Evolutionary conservation across 1,140 invertebrate species (phyloP).

Genomic region (Leptinotarsa texana): DNA sequence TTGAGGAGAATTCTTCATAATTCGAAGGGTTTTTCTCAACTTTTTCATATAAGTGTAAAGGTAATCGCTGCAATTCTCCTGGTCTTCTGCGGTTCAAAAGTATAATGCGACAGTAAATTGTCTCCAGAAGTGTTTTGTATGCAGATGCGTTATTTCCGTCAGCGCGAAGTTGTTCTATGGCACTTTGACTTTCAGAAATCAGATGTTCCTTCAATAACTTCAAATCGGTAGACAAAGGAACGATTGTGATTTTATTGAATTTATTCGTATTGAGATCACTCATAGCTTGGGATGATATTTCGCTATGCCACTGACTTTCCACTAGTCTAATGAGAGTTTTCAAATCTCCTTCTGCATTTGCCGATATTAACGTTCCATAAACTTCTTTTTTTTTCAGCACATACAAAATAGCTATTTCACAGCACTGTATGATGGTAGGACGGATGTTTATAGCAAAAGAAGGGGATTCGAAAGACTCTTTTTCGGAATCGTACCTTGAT

Average conservation of each 20-base stretch:
- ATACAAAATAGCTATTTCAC: constrained; percentile 33
- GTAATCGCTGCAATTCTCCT: constrained; percentile 43
- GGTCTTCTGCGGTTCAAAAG: constrained; percentile 45
- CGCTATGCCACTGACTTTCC: constrained; percentile 36
- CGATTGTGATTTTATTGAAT: constrained; percentile 49
- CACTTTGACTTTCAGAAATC: constrained; percentile 27
- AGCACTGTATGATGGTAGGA: constrained; percentile 40
- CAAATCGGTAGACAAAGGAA: constrained; percentile 51
- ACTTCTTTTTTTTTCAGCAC: constrained; percentile 10
- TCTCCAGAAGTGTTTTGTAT: constrained; percentile 43
- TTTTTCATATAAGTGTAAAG: constrained; percentile 16
- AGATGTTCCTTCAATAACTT: constrained; percentile 50
- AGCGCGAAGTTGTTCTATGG: constrained; percentile 26
- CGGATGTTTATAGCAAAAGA: constrained; percentile 40
- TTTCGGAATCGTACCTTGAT: constrained; percentile 30
- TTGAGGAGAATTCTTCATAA: constrained; percentile 40
- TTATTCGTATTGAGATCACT: constrained; percentile 48
- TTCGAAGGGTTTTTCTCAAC: constrained; percentile 1
- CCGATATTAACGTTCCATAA: constrained; percentile 9
- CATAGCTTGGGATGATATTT: constrained; percentile 43
- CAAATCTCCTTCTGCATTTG: constrained; percentile 34
- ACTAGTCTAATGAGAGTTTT: constrained; percentile 40
- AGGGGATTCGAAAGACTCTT: constrained; percentile 31
- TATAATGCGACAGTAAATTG: constrained; percentile 43
- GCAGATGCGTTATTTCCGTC: constrained; percentile 24